phyloP scores from a whole-genome alignment of 2,113 vertebrate genomes.

The Psittacus erithacus region DNA sequence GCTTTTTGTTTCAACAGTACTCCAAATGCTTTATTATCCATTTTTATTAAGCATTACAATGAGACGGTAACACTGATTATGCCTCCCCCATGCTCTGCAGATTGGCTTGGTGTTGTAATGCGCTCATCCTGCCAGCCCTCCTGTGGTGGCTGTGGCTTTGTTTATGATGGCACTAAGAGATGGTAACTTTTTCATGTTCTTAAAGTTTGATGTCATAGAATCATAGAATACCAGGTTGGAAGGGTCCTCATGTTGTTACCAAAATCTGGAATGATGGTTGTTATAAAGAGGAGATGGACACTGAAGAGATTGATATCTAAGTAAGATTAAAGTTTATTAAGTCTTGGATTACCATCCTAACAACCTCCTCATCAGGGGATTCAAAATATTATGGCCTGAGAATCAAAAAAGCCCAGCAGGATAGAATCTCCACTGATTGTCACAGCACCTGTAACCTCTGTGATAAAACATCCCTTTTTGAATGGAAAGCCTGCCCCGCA shows the following conservation, averaged over 20 bases:
- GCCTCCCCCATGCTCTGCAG: not conserved
- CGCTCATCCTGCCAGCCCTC: not conserved
- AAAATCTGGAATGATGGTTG: fast-evolving
- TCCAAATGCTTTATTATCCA: conserved; percentile 25
- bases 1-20: conserved; percentile 4
- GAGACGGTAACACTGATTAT: not conserved
- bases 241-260: not conserved
- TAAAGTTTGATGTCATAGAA: not conserved
- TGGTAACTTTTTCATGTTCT: not conserved
- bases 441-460: fast-evolving
- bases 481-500: not conserved
- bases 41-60: conserved; percentile 30
- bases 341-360: not conserved
- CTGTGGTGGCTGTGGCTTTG: fast-evolving
- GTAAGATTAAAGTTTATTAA: not conserved
- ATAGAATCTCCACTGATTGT: not conserved
- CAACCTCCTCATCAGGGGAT: not conserved
- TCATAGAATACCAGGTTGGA: not conserved
- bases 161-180: fast-evolving
- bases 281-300: not conserved
- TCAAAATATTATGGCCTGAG: not conserved
- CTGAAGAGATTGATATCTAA: not conserved
- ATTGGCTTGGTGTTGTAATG: not conserved
- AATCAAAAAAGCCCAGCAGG: fast-evolving
- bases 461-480: not conserved